phyloP scores from a whole-genome alignment of 2,113 vertebrate species.

The Semnornis frantzii region DNA sequence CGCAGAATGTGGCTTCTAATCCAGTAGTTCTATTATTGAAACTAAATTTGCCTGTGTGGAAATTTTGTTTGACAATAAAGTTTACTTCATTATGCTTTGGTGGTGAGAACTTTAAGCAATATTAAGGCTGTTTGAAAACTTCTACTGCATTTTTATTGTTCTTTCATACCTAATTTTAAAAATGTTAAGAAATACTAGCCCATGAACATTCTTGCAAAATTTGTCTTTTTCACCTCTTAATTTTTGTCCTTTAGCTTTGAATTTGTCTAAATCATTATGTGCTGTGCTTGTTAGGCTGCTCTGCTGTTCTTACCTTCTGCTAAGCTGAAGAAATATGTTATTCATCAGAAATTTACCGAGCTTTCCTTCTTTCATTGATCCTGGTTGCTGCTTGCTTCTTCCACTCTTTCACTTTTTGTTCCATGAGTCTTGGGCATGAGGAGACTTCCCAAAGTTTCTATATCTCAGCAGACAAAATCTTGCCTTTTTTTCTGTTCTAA shows the following conservation, averaged over 20 bases:
- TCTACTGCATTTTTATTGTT: neutral
- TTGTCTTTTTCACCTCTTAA: neutral
- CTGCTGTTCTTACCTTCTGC: neutral
- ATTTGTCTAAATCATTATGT: neutral
- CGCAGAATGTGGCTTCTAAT: neutral
- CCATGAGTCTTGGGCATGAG: neutral
- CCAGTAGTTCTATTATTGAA: neutral
- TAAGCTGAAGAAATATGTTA: neutral
- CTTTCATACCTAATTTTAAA: neutral
- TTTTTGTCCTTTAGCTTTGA: neutral
- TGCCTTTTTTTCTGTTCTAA: neutral
- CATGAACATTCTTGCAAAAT: neutral
- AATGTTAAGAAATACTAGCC: neutral
- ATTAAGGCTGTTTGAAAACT: neutral
- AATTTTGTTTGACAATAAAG: neutral
- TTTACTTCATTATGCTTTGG: neutral
- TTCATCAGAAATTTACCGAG: neutral
- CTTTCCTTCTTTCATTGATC: neutral
- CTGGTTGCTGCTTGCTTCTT: neutral
- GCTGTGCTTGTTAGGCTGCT: neutral
- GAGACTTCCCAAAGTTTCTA: neutral
- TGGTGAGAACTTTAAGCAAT: neutral
- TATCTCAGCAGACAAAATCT: neutral
- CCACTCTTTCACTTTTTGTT: neutral
- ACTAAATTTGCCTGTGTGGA: neutral